Evolutionary conservation across 2,113 vertebrate genomes (phyloP).

Genomic region (Bothrops jararaca): DNA sequence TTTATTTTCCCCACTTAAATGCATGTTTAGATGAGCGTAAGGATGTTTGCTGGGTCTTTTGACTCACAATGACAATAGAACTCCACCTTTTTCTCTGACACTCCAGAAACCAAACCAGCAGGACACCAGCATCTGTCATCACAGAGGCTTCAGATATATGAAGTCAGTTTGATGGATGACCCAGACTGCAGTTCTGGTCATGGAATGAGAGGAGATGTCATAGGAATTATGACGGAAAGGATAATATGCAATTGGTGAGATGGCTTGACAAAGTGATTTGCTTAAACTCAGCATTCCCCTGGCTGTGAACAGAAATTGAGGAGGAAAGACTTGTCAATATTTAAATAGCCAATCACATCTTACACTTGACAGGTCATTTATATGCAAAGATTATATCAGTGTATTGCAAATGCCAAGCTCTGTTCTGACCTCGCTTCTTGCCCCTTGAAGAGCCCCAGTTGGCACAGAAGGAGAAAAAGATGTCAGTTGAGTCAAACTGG

Average conservation of each 20-base stretch:
- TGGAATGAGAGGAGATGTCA: slow-evolving; percentile 29
- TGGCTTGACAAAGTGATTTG: slow-evolving; percentile 43
- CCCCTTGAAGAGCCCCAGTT: not conserved
- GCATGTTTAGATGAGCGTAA: slow-evolving; percentile 20
- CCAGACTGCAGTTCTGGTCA: slow-evolving; percentile 31
- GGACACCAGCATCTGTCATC: slow-evolving; percentile 43
- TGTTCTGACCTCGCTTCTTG: not conserved
- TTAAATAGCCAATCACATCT: slow-evolving; percentile 45
- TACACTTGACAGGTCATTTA: slow-evolving; percentile 41
- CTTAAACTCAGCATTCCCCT: slow-evolving; percentile 42
- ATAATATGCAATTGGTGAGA: not conserved
- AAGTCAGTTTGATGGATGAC: slow-evolving; percentile 50
- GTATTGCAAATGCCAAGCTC: not conserved
- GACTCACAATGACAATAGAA: slow-evolving; percentile 45
- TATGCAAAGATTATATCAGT: slow-evolving; percentile 1
- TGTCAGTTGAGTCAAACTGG: not conserved
- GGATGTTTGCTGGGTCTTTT: slow-evolving; percentile 27
- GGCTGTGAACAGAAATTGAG: not conserved
- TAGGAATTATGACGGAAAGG: slow-evolving; percentile 40
- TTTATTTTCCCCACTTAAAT: not conserved
- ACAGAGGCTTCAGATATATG: slow-evolving; percentile 39
- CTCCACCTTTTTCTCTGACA: slow-evolving; percentile 31
- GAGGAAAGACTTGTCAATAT: slow-evolving; percentile 19
- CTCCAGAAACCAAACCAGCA: slow-evolving; percentile 25
- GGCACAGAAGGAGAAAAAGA: fast-evolving